Percentiles rank a stretch among this genome's conserved stretches.
phyloP scores from a whole-genome alignment of 1,140 invertebrate species.

The Drosophila subobscura region DNA sequence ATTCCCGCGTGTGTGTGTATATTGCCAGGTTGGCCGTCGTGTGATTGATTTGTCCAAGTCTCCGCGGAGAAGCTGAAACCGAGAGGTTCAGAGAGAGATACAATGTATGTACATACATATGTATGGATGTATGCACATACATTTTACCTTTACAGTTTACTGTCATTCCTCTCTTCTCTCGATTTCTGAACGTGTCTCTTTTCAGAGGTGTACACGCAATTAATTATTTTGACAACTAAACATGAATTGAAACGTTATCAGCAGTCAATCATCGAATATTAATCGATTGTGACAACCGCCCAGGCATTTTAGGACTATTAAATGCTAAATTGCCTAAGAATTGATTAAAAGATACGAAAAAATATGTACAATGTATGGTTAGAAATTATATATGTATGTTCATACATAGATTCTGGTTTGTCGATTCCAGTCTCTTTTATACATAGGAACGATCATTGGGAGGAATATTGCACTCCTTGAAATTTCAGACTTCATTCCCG shows the following conservation, averaged over 20 bases:
- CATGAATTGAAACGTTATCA: constrained; percentile 69
- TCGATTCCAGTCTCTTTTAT: no score
- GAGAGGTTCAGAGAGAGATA: not conserved
- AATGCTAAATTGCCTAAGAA: no score
- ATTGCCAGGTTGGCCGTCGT: constrained; percentile 42
- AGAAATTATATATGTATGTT: no score
- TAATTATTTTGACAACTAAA: constrained; percentile 64
- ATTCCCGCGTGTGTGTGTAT: constrained; percentile 23
- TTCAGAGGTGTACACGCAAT: constrained; percentile 64
- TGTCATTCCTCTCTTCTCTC: constrained; percentile 26
- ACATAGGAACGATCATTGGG: no score
- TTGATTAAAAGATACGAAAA: no score
- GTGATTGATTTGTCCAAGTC: constrained; percentile 49
- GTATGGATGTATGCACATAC: not conserved
- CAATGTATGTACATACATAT: not conserved
- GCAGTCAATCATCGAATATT: constrained; percentile 46
- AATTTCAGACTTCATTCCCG: no score
- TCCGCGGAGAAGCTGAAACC: constrained; percentile 9
- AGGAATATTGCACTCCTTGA: no score
- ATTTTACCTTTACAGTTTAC: constrained; percentile 47
- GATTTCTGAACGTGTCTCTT: constrained; percentile 44
- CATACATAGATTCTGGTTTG: no score
- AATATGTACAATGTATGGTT: no score
- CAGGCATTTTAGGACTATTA: constrained; percentile 23
- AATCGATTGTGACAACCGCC: constrained; percentile 46